Evolutionary conservation across 2,888 invertebrate genomes (phyloP).

Genomic region (Tipula unca): DNA sequence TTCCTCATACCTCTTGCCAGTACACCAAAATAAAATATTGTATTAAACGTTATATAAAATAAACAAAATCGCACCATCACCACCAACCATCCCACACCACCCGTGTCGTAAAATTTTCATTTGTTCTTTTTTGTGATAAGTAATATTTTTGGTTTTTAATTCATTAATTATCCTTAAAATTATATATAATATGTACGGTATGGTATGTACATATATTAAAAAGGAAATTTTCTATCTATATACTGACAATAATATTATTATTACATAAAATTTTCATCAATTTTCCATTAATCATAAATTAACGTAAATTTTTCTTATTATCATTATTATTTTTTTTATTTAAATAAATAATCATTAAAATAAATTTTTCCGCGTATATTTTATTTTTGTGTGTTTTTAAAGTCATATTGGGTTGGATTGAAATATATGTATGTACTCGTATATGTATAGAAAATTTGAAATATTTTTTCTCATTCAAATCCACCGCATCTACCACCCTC

Average conservation of each 20-base stretch:
- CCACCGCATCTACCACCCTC: not conserved
- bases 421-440: not conserved
- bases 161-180: conserved; percentile 8
- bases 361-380: not conserved
- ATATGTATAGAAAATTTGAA: not conserved
- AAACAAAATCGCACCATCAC: not conserved
- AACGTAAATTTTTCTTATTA: not conserved
- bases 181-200: no score
- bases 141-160: not conserved
- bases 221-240: not conserved
- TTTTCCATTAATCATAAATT: conserved; percentile 8
- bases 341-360: not conserved
- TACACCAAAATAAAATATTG: not conserved
- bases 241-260: not conserved
- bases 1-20: not conserved
- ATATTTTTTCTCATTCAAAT: not conserved
- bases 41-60: not conserved
- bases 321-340: not conserved
- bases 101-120: not conserved
- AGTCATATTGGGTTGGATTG: not conserved
- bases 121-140: not conserved
- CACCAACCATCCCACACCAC: not conserved
- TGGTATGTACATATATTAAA: not conserved
- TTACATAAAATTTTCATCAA: not conserved
- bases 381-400: not conserved